These are phyloP conservation scores for Ladona fulva DNA, from an alignment of 1,140 invertebrate genomes.

Conservation along the genomic window DNA sequence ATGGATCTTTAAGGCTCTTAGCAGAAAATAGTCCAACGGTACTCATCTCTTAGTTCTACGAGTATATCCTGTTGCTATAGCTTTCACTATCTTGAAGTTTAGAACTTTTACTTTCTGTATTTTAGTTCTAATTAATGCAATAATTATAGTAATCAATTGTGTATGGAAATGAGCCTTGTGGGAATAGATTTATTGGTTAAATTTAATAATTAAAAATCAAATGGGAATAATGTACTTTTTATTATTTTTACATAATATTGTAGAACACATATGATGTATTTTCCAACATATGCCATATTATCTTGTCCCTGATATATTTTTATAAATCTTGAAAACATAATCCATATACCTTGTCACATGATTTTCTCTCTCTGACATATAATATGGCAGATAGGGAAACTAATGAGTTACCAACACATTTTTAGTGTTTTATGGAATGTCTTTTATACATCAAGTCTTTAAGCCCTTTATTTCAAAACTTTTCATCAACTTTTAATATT, in stretches of 20 bases:
- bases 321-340: neutral
- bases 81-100: too few relatives aligned
- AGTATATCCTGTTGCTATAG: too few relatives aligned
- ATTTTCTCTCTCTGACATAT: neutral
- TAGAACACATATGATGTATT: conserved; percentile 9
- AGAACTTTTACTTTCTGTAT: too few relatives aligned
- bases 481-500: neutral
- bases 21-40: too few relatives aligned
- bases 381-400: neutral
- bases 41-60: too few relatives aligned
- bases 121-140: too few relatives aligned
- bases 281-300: neutral
- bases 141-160: too few relatives aligned
- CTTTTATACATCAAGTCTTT: neutral
- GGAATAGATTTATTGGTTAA: too few relatives aligned
- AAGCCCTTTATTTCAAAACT: neutral
- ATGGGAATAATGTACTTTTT: neutral
- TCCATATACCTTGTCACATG: neutral
- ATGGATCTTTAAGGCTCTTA: too few relatives aligned
- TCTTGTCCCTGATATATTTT: neutral
- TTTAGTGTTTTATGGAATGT: neutral
- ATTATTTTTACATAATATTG: conserved; percentile 1
- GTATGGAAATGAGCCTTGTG: too few relatives aligned
- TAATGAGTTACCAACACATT: neutral
- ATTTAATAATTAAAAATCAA: neutral